phyloP scores from a whole-genome alignment of 2,113 vertebrate species.

The Coregonus clupeaformis region DNA sequence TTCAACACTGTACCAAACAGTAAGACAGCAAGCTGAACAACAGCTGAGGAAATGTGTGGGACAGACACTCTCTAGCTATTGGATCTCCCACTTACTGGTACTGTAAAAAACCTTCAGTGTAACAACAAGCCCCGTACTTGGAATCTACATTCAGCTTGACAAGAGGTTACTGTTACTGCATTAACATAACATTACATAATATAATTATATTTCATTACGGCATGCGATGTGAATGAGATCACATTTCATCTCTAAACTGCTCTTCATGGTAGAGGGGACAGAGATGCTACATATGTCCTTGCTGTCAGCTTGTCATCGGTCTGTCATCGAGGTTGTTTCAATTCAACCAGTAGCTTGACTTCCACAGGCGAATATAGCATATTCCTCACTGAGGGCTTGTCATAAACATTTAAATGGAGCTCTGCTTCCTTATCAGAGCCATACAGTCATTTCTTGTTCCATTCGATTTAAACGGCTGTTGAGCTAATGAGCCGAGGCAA shows the following conservation, averaged over 20 bases:
- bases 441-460: slow-evolving; percentile 33
- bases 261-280: neutral
- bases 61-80: no score
- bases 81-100: no score
- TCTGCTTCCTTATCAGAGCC: slow-evolving; percentile 22
- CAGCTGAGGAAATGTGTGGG: no score
- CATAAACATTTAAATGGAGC: slow-evolving; percentile 8
- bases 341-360: neutral
- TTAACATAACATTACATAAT: no score
- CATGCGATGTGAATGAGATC: neutral
- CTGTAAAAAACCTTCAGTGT: no score
- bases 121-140: no score
- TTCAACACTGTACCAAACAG: no score
- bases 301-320: neutral
- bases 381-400: neutral
- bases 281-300: neutral
- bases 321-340: neutral
- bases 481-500: slow-evolving; percentile 19
- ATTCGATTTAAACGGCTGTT: slow-evolving; percentile 40
- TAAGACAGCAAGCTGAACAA: no score
- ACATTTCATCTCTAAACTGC: neutral
- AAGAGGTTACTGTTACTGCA: no score
- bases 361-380: neutral
- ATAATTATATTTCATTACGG: no score
- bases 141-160: no score